phyloP scores from a whole-genome alignment of 2,888 invertebrate species.

The Achlya flavicornis region DNA sequence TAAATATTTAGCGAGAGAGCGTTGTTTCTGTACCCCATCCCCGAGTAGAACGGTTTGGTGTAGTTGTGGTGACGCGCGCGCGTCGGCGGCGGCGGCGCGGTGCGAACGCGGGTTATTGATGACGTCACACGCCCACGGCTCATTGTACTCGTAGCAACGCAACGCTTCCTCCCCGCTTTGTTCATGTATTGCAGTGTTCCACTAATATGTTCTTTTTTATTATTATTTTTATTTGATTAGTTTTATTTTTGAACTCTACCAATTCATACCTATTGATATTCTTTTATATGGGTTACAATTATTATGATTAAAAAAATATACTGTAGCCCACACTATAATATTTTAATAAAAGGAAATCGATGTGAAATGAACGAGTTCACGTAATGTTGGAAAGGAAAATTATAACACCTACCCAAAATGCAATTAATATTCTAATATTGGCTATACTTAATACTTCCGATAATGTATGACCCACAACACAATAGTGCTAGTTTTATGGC shows the following conservation, averaged over 20 bases:
- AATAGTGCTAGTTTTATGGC: not conserved
- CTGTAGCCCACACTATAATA: no score
- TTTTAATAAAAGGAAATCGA: not conserved
- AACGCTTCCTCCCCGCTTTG: conserved; percentile 4
- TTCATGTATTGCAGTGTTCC: not conserved
- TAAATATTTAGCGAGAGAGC: conserved; percentile 2
- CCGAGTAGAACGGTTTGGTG: not conserved
- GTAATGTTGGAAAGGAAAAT: conserved; percentile 5
- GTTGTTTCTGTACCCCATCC: not conserved
- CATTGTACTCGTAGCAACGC: conserved; percentile 1
- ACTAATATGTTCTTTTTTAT: conserved; percentile 2
- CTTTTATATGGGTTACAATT: not conserved
- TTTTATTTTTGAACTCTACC: not conserved
- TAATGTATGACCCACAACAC: not conserved
- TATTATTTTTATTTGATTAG: not conserved
- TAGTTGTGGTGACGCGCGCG: not conserved
- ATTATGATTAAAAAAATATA: no score
- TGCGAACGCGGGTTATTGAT: not conserved
- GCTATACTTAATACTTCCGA: not conserved
- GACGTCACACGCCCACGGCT: conserved; percentile 1
- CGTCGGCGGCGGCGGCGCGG: not conserved
- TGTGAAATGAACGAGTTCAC: not conserved
- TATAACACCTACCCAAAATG: not conserved
- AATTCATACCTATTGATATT: not conserved
- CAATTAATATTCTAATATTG: conserved; percentile 1